Conservation (phyloP, 2,888 invertebrate genomes). For the Drosophila mercatorum region DNA sequence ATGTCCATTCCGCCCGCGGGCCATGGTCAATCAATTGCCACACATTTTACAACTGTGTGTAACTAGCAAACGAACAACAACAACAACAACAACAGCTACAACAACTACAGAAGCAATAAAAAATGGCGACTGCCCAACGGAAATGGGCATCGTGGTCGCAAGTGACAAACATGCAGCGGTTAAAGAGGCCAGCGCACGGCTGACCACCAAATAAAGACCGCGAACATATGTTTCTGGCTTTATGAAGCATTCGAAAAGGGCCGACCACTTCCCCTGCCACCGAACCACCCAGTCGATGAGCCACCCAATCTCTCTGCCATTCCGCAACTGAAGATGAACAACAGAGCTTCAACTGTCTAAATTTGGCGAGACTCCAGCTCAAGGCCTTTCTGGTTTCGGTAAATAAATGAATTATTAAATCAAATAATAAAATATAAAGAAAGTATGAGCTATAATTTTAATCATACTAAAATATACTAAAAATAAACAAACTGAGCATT, state of each 20-base stretch:
- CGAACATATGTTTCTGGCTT: constrained; percentile 80
- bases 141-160: constrained; percentile 68
- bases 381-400: neutral
- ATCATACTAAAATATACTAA: no score
- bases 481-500: no score
- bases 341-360: neutral
- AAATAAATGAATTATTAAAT: no score
- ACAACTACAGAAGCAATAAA: neutral
- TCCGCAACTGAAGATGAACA: neutral
- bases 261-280: neutral
- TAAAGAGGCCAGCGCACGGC: constrained; percentile 31
- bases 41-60: constrained; percentile 53
- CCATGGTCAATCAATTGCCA: constrained; percentile 64
- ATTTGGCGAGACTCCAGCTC: neutral
- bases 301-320: neutral
- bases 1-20: constrained; percentile 48
- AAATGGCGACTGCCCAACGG: constrained; percentile 56
- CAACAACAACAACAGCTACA: neutral
- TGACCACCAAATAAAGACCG: constrained; percentile 81
- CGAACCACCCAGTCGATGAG: neutral
- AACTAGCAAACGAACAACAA: constrained; percentile 21
- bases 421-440: no score
- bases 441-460: no score
- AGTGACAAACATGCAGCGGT: constrained; percentile 80
- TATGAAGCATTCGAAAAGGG: constrained; percentile 2